These are phyloP conservation scores for Hydractinia echinata DNA, from an alignment of 30 jellyfish, hydroid and myxozoan genomes.

Conservation along the genomic window DNA sequence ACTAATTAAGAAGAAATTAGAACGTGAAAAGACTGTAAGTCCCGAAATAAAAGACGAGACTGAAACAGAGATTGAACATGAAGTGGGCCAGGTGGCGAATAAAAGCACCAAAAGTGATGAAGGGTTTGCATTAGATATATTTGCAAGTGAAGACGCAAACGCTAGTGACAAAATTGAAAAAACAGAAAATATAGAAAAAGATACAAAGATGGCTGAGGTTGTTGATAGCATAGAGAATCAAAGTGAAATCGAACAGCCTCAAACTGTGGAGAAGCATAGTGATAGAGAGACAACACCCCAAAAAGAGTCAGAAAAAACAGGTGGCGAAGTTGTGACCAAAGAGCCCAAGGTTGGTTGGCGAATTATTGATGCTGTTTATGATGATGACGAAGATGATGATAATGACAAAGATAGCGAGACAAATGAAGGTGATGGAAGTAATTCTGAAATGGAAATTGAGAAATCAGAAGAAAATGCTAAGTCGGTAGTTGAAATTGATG, in stretches of 20 bases:
- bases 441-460: neutral
- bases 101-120: neutral
- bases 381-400: constrained; percentile 27
- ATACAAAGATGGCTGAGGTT: neutral
- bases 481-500: constrained; percentile 56
- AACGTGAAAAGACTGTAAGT: constrained; percentile 24
- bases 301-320: neutral
- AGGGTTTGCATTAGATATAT: constrained; percentile 29
- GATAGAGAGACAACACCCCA: neutral
- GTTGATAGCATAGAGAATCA: neutral
- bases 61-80: neutral
- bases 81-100: neutral
- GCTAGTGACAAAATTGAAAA: neutral
- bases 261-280: neutral
- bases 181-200: neutral
- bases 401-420: neutral
- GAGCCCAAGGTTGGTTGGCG: constrained; percentile 22
- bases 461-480: constrained; percentile 30
- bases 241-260: neutral
- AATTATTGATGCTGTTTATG: constrained; percentile 38
- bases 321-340: constrained; percentile 1
- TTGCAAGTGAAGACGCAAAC: constrained; percentile 31
- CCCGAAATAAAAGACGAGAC: neutral
- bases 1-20: constrained; percentile 32
- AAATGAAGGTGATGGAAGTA: neutral